Base-by-base conservation (phyloP, 2,888 invertebrate genomes). In the Tuta absoluta region DNA sequence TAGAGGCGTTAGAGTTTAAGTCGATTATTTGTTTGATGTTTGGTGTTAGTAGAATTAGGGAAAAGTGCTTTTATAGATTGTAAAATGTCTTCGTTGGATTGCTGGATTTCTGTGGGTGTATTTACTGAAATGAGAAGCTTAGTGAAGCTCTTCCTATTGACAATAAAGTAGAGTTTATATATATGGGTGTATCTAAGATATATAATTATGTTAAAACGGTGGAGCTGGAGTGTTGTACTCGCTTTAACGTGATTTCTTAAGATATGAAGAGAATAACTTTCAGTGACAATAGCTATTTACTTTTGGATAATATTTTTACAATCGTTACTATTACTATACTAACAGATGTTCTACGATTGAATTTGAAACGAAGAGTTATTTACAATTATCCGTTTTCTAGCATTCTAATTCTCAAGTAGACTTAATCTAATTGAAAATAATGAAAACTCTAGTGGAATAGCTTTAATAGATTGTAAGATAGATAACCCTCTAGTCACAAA, bases 61-160 rank as follows among this genome's bases (percentile, higher is more conserved):
- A 77, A 78, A 88, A 90, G 88, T 89, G 89, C 89, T 90, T 91
- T 88, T 86, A 84, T 89, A 89, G 87, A 83, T 70, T 74, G 51
- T 62, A 62, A 62, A 62, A 38, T 19, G 17, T 61, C 60, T 48
- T 45, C 21, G 37, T 53, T 53, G 10, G 33, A 37, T 23, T 19
- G 51, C 45, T n/a, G 49, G 61, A 37, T 21, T 61, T 61, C 11
- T 61, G 19, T 58, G 58, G 58, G 7, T 21, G 58, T 38, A 58
- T 38, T 58, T 38, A 37, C 12, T 21, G 21, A 58, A 58, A 62
- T 37, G 51, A 62, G 12, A 58, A 59, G 61, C 45, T 60, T 48
- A 45, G 48, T 45, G 24, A 21, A 24, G 17, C 21, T 24, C 45
- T 45, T 21, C 21, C 14, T 48, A 17, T 48, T 24, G 66, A 64